These are phyloP conservation scores for Dunckerocampus dactyliophorus DNA, from an alignment of 2,113 vertebrate genomes.

Conservation along the genomic window DNA sequence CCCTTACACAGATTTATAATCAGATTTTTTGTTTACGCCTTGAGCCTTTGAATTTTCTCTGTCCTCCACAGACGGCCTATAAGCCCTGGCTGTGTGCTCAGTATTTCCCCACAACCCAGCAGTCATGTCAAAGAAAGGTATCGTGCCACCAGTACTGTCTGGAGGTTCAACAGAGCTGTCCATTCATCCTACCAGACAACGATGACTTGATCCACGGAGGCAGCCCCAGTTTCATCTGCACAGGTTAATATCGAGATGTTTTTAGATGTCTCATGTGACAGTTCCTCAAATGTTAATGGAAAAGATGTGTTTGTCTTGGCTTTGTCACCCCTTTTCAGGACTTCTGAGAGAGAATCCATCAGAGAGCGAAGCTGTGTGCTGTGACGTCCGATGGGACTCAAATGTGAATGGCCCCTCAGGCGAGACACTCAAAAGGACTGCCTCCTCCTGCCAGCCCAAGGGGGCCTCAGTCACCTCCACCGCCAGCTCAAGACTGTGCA, in stretches of 20 bases:
- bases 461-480: constrained; percentile 85
- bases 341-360: constrained; percentile 84
- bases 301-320: background rate
- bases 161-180: constrained; percentile 97
- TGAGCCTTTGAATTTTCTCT: background rate
- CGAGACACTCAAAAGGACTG: constrained; percentile 81
- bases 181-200: constrained; percentile 97
- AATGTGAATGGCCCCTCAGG: constrained; percentile 77
- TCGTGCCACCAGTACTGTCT: constrained; percentile 98
- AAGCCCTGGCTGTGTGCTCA: constrained; percentile 99
- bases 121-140: constrained; percentile 90
- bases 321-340: constrained; percentile 69
- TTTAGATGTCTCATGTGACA: background rate
- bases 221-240: constrained; percentile 98
- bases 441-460: constrained; percentile 76
- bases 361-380: constrained; percentile 90
- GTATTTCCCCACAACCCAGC: constrained; percentile 94
- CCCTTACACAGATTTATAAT: too few relatives aligned
- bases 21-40: too few relatives aligned
- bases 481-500: constrained; percentile 81
- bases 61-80: constrained; percentile 83
- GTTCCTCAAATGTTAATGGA: background rate
- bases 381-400: constrained; percentile 90
- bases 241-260: constrained; percentile 75
- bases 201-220: constrained; percentile 97